Evolutionary conservation across 1,140 invertebrate species (phyloP).

Genomic region (Zaprionus camerounensis): DNA sequence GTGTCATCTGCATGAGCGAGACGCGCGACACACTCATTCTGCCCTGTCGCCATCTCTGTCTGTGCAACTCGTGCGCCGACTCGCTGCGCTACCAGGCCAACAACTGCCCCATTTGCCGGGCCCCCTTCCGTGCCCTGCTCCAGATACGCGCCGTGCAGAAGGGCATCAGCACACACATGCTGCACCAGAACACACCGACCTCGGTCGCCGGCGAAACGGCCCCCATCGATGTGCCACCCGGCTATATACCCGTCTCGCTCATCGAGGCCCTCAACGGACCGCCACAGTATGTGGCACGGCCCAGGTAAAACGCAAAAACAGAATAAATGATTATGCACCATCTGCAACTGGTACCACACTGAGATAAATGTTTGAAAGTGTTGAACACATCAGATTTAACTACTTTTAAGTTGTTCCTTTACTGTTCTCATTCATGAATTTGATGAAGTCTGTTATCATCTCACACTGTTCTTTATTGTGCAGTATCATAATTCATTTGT

Average conservation of each 20-base stretch:
- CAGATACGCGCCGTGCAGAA: slow-evolving; percentile 98
- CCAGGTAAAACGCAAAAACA: slow-evolving; percentile 45
- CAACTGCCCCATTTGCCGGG: slow-evolving; percentile 99
- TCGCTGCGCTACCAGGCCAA: slow-evolving; percentile 98
- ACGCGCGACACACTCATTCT: slow-evolving; percentile 98
- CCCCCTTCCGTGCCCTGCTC: slow-evolving; percentile 97
- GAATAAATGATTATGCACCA: not conserved
- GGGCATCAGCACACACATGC: slow-evolving; percentile 85
- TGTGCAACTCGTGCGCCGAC: slow-evolving; percentile 98
- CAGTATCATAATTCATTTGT: too few relatives aligned
- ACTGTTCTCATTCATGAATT: too few relatives aligned
- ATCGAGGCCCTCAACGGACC: slow-evolving; percentile 99
- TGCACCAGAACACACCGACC: slow-evolving; percentile 85
- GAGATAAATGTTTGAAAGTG: too few relatives aligned
- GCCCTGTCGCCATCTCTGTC: slow-evolving; percentile 98
- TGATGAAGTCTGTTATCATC: too few relatives aligned
- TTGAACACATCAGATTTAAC: too few relatives aligned
- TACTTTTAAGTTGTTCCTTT: too few relatives aligned
- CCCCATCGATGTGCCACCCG: slow-evolving; percentile 89
- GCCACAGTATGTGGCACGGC: slow-evolving; percentile 69
- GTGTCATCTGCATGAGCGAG: slow-evolving; percentile 99
- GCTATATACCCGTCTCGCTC: slow-evolving; percentile 97
- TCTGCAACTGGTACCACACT: not conserved
- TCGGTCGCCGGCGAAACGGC: slow-evolving; percentile 63
- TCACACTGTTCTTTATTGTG: too few relatives aligned